Conservation (phyloP, 2,113 vertebrate genomes). For the Apteryx mantelli region DNA sequence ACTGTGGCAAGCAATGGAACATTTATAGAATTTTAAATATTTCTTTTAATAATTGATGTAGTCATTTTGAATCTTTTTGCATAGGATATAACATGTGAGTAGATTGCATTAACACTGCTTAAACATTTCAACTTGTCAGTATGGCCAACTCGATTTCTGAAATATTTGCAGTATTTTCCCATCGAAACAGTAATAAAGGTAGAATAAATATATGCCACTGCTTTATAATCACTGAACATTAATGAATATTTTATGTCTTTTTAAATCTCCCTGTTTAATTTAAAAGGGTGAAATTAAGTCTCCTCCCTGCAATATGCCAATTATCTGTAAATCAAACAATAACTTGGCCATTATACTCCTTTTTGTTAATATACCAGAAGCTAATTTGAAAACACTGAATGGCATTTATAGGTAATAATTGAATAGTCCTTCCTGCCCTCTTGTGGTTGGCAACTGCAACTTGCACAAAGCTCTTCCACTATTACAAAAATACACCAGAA, state of each 20-base stretch:
- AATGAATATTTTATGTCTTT: slow-evolving; percentile 97
- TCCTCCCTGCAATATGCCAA: slow-evolving; percentile 88
- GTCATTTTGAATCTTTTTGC: slow-evolving; percentile 87
- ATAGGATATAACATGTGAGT: slow-evolving; percentile 82
- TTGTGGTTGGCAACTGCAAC: slow-evolving; percentile 77
- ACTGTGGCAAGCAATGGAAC: slow-evolving; percentile 75
- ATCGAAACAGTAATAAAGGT: slow-evolving; percentile 89
- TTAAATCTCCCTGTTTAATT: slow-evolving; percentile 96
- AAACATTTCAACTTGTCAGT: slow-evolving; percentile 90
- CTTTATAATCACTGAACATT: slow-evolving; percentile 89
- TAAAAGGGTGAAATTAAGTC: slow-evolving; percentile 91
- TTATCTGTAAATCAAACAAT: slow-evolving; percentile 96
- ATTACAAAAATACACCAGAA: background rate
- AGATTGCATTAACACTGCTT: slow-evolving; percentile 85
- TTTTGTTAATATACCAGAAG: slow-evolving; percentile 88
- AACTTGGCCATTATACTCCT: slow-evolving; percentile 90
- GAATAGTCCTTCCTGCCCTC: slow-evolving; percentile 84
- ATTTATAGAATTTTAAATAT: slow-evolving; percentile 82
- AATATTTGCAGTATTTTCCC: slow-evolving; percentile 91
- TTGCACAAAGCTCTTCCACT: slow-evolving; percentile 30
- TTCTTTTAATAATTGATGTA: slow-evolving; percentile 91
- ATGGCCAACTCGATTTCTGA: slow-evolving; percentile 87
- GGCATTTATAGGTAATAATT: slow-evolving; percentile 75
- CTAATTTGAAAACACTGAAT: slow-evolving; percentile 84
- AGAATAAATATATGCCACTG: slow-evolving; percentile 86